phyloP scores from a whole-genome alignment of 2,113 vertebrate species.

The Carlito syrichta region DNA sequence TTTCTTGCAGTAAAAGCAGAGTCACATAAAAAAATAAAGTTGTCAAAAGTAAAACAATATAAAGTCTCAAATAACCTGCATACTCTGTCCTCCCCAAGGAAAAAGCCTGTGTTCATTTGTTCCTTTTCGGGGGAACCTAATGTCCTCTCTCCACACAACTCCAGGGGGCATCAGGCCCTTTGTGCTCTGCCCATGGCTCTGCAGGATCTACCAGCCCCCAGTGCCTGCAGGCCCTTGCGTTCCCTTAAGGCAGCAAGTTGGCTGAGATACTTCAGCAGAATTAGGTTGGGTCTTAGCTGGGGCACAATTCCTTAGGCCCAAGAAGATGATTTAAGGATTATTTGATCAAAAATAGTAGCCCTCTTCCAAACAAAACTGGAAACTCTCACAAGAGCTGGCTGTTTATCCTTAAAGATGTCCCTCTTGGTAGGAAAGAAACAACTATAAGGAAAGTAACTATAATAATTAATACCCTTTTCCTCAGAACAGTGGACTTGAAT shows the following conservation, averaged over 20 bases:
- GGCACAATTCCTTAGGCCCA: background rate
- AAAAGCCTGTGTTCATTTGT: background rate
- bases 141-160: background rate
- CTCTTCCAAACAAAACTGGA: background rate
- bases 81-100: background rate
- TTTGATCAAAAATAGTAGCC: background rate
- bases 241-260: background rate
- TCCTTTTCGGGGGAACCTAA: background rate
- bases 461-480: background rate
- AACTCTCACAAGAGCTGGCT: background rate
- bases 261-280: background rate
- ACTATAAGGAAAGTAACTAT: background rate
- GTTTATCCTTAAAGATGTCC: background rate
- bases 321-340: background rate
- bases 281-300: background rate
- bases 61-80: background rate
- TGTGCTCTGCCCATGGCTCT: fast-evolving
- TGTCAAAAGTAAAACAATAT: background rate
- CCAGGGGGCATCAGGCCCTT: background rate
- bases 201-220: background rate
- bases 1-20: no score
- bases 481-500: background rate
- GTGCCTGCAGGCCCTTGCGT: no score
- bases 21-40: background rate
- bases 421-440: background rate